Percentiles rank a stretch among this genome's conserved stretches.
Evolutionary conservation across 2,797 vertebrate species (phyloP).

Genomic region (Kryptopterus vitreolus): DNA sequence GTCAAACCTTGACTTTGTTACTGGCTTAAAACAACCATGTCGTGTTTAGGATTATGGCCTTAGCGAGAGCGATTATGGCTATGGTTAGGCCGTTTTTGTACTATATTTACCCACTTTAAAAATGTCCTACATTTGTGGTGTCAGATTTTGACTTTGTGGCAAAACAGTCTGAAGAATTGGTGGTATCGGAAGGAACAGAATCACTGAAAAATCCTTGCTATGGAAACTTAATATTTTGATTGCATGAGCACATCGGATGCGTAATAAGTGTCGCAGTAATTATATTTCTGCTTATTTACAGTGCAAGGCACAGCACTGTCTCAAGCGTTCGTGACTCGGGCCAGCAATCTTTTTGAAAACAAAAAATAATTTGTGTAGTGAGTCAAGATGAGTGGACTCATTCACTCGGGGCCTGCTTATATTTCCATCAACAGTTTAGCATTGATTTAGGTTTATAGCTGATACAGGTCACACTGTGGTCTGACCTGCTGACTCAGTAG

Average conservation of each 20-base stretch:
- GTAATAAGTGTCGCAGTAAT: constrained; percentile 5
- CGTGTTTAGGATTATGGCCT: constrained; percentile 41
- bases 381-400: constrained; percentile 36
- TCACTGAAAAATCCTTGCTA: constrained; percentile 2
- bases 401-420: constrained; percentile 45
- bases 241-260: constrained; percentile 29
- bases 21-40: constrained; percentile 19
- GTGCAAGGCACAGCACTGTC: background rate
- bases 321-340: background rate
- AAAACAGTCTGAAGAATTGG: constrained; percentile 19
- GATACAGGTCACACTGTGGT: constrained; percentile 50
- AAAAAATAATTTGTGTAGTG: constrained; percentile 28
- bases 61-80: constrained; percentile 32
- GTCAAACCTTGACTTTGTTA: constrained; percentile 27
- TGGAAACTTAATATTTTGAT: constrained; percentile 25
- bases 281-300: constrained; percentile 2
- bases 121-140: constrained; percentile 56
- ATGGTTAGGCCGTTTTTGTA: constrained; percentile 28
- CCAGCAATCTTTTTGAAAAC: constrained; percentile 17
- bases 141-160: constrained; percentile 50
- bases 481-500: constrained; percentile 56
- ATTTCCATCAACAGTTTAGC: constrained; percentile 47
- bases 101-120: constrained; percentile 23
- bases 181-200: constrained; percentile 6
- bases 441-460: constrained; percentile 46